Evolutionary conservation across 2,888 invertebrate species (phyloP).

Genomic region (Drosophila anceps): DNA sequence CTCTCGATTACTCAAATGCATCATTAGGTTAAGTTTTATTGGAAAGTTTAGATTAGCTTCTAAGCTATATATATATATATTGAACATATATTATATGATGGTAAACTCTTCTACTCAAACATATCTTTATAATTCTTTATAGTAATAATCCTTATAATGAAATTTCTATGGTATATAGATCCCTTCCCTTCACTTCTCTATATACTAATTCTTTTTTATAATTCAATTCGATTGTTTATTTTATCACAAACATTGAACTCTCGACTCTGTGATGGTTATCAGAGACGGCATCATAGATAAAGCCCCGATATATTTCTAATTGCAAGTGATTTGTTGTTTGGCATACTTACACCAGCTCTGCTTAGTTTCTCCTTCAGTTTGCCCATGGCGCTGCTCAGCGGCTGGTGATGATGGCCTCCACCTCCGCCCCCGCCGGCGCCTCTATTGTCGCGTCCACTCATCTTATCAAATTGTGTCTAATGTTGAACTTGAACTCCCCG

Average conservation of each 20-base stretch:
- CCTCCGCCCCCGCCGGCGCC: slow-evolving; percentile 79
- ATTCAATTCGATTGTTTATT: neutral
- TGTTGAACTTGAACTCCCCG: slow-evolving; percentile 64
- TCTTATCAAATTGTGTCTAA: slow-evolving; percentile 64
- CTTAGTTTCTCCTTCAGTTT: slow-evolving; percentile 85
- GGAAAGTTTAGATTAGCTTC: too few species aligned
- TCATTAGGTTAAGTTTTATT: too few species aligned
- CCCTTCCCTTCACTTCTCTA: neutral
- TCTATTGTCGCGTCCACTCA: slow-evolving; percentile 85
- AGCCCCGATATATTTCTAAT: neutral
- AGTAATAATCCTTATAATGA: neutral
- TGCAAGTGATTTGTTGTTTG: neutral
- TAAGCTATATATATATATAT: too few species aligned
- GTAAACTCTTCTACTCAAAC: too few species aligned
- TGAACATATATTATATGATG: too few species aligned
- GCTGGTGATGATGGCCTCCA: slow-evolving; percentile 72
- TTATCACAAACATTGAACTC: neutral
- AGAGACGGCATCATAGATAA: neutral
- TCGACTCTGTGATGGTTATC: neutral
- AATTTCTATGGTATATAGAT: neutral
- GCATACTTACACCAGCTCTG: slow-evolving; percentile 78
- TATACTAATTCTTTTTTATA: neutral
- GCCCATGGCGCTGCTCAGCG: slow-evolving; percentile 84
- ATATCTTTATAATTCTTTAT: neutral
- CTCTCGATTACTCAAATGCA: too few species aligned